Evolutionary conservation across 2,888 invertebrate species (phyloP), one percentile per base, ranked within the genome.

Genomic region (Troilus luridus): DNA sequence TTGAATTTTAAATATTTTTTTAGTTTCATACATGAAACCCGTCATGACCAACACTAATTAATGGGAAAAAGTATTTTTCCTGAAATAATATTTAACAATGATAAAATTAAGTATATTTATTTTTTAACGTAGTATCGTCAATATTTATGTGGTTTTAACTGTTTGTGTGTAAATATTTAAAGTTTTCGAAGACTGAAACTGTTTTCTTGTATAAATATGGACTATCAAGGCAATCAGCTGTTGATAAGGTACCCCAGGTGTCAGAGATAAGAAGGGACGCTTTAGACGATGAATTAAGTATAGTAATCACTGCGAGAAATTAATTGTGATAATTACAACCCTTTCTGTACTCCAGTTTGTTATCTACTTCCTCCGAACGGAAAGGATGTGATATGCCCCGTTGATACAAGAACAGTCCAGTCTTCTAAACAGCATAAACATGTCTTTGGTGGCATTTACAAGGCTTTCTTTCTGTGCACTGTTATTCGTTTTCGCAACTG

Each of bases 381-480:
- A 88, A 54, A 89, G 89, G 89, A 72, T 27, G 72, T 67, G 89
- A 89, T 89, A 89, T 89, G 72, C 58, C 72, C 10, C 12, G n/a
- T 41, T 89, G 72, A 67, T 72, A 89, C 17, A 81, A 81, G 41
- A 54, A 56, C 21, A 89, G 58, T 89, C 64, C 21, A 54, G 62
- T 89, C 67, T 72, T 41, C 62, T 62, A 1, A 41, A 89, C n/a
- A 56, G 67, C 58, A 72, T 56, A 60, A 89, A 89, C 27, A 89
- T 89, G 89, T 56, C 89, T 67, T 56, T 64, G 54, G 21, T 67
- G 19, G 41, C n/a, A 62, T 41, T 89, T 54, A 54, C n/a, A n/a
- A 72, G 21, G 67, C 54, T 54, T 41, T n/a, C 11, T 24, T 56
- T 89, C 41, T 67, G 27, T 89, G n/a, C 64, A n/a, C 27, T 91